Conservation (phyloP, 2,888 invertebrate genomes). For the Petrolisthes manimaculis region DNA sequence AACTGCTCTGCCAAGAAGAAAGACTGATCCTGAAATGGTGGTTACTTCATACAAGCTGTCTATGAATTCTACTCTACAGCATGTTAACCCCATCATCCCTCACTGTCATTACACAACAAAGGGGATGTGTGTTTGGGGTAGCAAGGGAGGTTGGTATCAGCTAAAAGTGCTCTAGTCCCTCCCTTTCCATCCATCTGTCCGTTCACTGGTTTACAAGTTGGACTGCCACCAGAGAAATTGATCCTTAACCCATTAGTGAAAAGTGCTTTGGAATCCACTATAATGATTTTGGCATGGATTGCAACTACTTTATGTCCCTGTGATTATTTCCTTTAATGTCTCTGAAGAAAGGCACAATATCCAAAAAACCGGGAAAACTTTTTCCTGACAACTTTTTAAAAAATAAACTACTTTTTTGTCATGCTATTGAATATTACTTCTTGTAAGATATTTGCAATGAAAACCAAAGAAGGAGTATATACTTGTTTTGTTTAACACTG, state of each 20-base stretch:
- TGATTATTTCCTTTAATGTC: slow-evolving; percentile 52
- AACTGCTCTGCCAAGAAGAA: too few relatives aligned
- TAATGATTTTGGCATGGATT: slow-evolving; percentile 61
- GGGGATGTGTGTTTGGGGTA: too few relatives aligned
- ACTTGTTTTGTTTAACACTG: slow-evolving; percentile 35
- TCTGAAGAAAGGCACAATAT: slow-evolving; percentile 64
- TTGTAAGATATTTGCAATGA: slow-evolving; percentile 27
- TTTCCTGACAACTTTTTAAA: slow-evolving; percentile 48
- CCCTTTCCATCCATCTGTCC: not conserved
- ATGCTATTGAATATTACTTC: slow-evolving; percentile 54
- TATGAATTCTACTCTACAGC: too few relatives aligned
- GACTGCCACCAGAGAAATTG: not conserved
- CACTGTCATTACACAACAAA: too few relatives aligned
- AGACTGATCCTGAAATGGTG: too few relatives aligned
- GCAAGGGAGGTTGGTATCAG: too few relatives aligned
- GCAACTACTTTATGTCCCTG: slow-evolving; percentile 61
- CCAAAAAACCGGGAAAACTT: slow-evolving; percentile 58
- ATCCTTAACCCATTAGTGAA: slow-evolving; percentile 13
- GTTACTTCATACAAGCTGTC: too few relatives aligned
- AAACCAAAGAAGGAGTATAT: slow-evolving; percentile 10
- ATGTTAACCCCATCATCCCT: too few relatives aligned
- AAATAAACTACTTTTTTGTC: slow-evolving; percentile 54
- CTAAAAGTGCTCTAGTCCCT: not conserved
- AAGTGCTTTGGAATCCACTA: slow-evolving; percentile 58
- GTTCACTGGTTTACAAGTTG: not conserved